Base-by-base conservation (phyloP, 1,140 invertebrate species). In the Ptiloglossa arizonensis region DNA sequence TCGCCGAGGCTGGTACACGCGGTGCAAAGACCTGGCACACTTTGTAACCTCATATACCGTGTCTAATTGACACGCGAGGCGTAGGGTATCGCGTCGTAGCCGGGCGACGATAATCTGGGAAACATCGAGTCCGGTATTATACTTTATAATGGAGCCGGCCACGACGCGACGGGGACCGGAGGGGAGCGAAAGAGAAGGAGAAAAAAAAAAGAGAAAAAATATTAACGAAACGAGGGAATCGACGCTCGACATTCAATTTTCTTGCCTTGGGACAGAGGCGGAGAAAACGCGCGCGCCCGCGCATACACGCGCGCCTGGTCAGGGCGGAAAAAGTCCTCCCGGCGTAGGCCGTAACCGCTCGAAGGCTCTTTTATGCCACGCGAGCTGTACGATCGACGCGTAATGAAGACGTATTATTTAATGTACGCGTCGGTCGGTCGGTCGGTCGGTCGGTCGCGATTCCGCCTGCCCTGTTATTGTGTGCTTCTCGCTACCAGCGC, bases 11-110 rank as follows among this genome's bases (percentile, higher is more conserved):
- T 67, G 77, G 54, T 46, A 46, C 44, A 35, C 59, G 48, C 77
- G 72, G 85, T 81, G 79, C 85, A 86, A 86, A 83, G 81, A 87
- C 84, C 81, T 73, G 81, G 81, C 79, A 85, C 85, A 86, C 84
- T 85, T 86, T 86, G 83, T 86, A 86, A 86, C 84, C 83, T 85
- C 83, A 84, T 85, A 84, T 81, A 89, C 88, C 88, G 79, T 87
- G 83, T 85, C 86, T 88, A 91, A 91, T 90, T 90, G 89, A 90
- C 90, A 91, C 90, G 87, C 90, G 87, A 90, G 85, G 76, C 79
- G 80, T 69, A 79, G 73, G 83, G 82, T 88, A 87, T 86, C 81
- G 79, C 84, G 70, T 86, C 79, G 84, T 79, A 74, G 81, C 63
- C 52, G 73, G 77, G 81, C 83, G 72, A 86, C 82, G 81, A 87